Evolutionary conservation across 1,140 invertebrate genomes (phyloP).

Genomic region (Sminthurides bifidus): DNA sequence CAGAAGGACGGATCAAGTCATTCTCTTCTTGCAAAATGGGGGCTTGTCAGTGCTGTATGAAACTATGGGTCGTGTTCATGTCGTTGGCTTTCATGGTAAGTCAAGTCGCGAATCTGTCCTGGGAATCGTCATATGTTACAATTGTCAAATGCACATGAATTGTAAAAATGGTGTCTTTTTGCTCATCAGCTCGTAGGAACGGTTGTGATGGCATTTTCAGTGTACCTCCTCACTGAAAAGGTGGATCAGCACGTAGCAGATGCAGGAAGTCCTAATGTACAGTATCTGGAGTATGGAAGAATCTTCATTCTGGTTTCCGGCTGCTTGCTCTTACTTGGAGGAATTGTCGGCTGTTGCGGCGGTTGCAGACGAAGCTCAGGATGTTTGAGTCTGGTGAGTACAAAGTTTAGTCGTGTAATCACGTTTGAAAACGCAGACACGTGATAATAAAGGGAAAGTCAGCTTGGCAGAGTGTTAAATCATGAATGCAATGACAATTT

Average conservation of each 20-base stretch:
- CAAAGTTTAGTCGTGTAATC: background rate
- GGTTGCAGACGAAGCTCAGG: slow-evolving; percentile 74
- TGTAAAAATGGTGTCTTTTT: background rate
- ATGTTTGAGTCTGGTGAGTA: slow-evolving; percentile 64
- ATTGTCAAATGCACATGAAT: background rate
- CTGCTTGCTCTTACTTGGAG: slow-evolving; percentile 64
- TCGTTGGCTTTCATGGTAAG: slow-evolving; percentile 25
- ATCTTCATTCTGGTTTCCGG: slow-evolving; percentile 68
- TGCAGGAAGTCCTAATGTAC: slow-evolving; percentile 44
- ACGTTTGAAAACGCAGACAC: too few species aligned
- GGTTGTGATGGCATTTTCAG: slow-evolving; percentile 48
- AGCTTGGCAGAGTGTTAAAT: too few species aligned
- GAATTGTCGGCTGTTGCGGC: slow-evolving; percentile 83
- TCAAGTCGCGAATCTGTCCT: background rate
- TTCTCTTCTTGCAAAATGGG: too few species aligned
- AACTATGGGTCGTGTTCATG: slow-evolving; percentile 24
- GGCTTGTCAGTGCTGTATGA: slow-evolving; percentile 25
- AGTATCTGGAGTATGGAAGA: slow-evolving; percentile 56
- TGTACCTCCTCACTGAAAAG: slow-evolving; percentile 66
- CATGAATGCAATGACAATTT: too few species aligned
- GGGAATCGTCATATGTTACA: background rate
- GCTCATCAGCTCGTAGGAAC: slow-evolving; percentile 58
- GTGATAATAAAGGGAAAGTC: too few species aligned
- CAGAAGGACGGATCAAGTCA: too few species aligned
- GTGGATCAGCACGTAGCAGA: slow-evolving; percentile 53